These are phyloP conservation scores for Rhynchophorus ferrugineus DNA, from an alignment of 1,140 invertebrate species.

Conservation along the genomic window DNA sequence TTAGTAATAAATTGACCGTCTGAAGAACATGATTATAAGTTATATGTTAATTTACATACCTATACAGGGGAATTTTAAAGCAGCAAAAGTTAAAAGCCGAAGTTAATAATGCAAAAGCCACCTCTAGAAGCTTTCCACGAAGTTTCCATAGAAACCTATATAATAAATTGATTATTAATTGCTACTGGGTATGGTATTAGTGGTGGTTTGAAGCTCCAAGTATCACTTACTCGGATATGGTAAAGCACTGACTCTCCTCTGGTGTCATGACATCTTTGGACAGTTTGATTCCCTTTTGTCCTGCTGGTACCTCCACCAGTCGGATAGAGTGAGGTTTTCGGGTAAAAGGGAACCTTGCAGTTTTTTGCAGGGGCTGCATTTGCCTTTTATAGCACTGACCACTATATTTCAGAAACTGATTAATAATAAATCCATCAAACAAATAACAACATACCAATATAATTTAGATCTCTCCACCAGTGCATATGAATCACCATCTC, in stretches of 20 bases:
- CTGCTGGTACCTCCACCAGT: constrained; percentile 65
- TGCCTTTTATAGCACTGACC: constrained; percentile 57
- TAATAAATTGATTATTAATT: not conserved
- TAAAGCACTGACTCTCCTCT: constrained; percentile 44
- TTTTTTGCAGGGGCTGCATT: constrained; percentile 49
- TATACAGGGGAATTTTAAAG: constrained; percentile 30
- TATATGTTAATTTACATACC: constrained; percentile 17
- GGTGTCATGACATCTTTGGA: constrained; percentile 44
- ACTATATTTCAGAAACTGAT: constrained; percentile 36
- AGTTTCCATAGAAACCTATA: constrained; percentile 36
- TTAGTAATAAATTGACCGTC: too few species aligned
- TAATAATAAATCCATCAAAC: not conserved
- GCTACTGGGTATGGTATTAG: too few species aligned
- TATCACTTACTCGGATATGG: constrained; percentile 53
- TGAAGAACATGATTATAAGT: not conserved
- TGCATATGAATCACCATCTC: constrained; percentile 86
- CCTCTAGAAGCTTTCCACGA: constrained; percentile 50
- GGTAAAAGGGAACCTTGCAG: constrained; percentile 47
- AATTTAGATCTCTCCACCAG: constrained; percentile 81
- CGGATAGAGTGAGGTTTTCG: constrained; percentile 69
- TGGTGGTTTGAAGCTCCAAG: too few species aligned
- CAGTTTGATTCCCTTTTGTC: constrained; percentile 51
- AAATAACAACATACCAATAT: constrained; percentile 58
- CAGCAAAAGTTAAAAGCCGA: constrained; percentile 57
- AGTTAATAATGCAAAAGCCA: constrained; percentile 56